Evolutionary conservation across 1,140 invertebrate species (phyloP).

Genomic region (Schlechtendalia chinensis): DNA sequence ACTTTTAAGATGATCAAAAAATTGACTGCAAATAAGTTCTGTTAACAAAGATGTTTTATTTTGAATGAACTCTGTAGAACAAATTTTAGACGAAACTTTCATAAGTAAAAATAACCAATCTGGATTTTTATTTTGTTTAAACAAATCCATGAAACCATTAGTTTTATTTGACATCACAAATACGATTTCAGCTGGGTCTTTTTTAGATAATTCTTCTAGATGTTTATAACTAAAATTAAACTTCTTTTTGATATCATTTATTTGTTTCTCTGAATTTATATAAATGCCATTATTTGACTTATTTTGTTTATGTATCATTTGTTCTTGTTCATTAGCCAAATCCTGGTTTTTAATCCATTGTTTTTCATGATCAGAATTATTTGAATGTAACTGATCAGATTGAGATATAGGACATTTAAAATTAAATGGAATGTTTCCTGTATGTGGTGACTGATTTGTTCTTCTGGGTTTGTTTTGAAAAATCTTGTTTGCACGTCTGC

Average conservation of each 20-base stretch:
- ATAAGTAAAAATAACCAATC: slow-evolving; percentile 50
- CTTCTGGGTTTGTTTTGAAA: background rate
- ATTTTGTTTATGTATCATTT: background rate
- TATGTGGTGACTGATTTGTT: background rate
- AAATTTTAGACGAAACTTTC: slow-evolving; percentile 37
- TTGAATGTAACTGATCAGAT: background rate
- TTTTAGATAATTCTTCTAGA: slow-evolving; percentile 40
- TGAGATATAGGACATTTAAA: background rate
- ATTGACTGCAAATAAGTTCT: slow-evolving; percentile 11
- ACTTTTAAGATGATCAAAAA: slow-evolving; percentile 36
- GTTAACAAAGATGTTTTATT: slow-evolving; percentile 28
- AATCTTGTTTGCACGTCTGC: background rate
- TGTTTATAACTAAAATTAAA: slow-evolving; percentile 42
- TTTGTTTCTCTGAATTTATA: no score
- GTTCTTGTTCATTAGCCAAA: no score
- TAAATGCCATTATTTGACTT: background rate
- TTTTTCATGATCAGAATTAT: background rate
- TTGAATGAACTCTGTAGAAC: slow-evolving; percentile 30
- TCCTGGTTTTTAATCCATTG: no score
- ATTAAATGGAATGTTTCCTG: background rate
- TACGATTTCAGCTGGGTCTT: slow-evolving; percentile 39
- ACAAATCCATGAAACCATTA: slow-evolving; percentile 26
- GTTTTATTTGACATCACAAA: slow-evolving; percentile 29
- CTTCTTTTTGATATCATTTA: background rate
- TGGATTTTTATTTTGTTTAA: slow-evolving; percentile 37